phyloP scores from a whole-genome alignment of 2,113 vertebrate genomes.

The Plecturocebus donacophilus region DNA sequence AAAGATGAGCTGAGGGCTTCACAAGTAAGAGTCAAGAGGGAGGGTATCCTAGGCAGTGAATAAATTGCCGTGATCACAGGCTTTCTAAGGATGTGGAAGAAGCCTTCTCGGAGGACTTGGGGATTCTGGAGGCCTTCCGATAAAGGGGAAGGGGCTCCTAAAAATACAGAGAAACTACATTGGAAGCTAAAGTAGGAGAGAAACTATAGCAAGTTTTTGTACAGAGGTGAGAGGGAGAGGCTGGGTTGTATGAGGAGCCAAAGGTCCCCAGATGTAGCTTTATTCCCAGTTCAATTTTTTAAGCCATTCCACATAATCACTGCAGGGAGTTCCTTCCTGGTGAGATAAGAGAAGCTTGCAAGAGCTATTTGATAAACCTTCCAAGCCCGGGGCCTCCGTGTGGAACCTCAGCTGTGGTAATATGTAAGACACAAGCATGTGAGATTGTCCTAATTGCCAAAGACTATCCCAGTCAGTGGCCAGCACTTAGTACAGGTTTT shows the following conservation, averaged over 20 bases:
- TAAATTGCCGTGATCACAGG: not conserved
- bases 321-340: not conserved
- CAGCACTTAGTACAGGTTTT: not conserved
- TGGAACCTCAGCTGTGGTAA: not conserved
- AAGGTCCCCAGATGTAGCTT: not conserved
- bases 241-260: not conserved
- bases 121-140: not conserved
- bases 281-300: not conserved
- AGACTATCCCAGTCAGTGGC: not conserved
- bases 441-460: not conserved
- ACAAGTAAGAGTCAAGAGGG: not conserved
- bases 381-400: not conserved
- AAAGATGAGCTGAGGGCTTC: not conserved
- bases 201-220: not conserved
- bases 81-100: not conserved
- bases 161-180: not conserved
- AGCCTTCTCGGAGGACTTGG: not conserved
- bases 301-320: not conserved
- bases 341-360: not conserved
- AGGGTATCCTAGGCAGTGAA: rapidly evolving
- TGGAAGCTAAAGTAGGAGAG: not conserved
- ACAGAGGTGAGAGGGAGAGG: not conserved
- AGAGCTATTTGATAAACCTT: not conserved
- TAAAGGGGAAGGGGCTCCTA: not conserved
- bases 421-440: not conserved